Conservation (phyloP, 2,113 vertebrate species). For the Pollachius pollachius region DNA sequence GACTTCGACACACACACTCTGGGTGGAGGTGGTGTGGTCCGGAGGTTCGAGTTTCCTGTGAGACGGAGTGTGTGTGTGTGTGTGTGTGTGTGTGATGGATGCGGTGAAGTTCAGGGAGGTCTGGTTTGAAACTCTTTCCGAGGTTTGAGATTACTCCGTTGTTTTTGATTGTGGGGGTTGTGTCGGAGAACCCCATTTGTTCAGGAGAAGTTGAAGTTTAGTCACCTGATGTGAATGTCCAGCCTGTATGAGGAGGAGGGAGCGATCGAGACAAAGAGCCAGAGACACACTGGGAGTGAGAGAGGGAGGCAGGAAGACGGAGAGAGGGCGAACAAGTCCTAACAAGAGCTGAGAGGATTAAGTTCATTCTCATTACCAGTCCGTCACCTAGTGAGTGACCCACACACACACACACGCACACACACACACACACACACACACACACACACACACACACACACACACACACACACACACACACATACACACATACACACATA, state of each 20-base stretch:
- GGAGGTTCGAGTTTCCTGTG: too few species aligned
- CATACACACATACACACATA: background rate
- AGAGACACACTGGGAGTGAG: background rate
- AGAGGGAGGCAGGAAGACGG: conserved; percentile 19
- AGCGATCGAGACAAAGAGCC: conserved; percentile 1
- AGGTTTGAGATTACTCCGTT: too few species aligned
- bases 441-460: conserved; percentile 33
- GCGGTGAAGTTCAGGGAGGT: too few species aligned
- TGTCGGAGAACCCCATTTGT: background rate
- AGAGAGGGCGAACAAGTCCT: conserved; percentile 57
- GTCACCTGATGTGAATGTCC: background rate
- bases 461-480: conserved; percentile 3
- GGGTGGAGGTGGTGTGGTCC: too few species aligned
- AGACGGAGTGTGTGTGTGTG: background rate
- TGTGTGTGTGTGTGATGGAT: background rate
- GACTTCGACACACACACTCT: too few species aligned
- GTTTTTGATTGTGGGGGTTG: background rate
- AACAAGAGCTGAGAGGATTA: conserved; percentile 72
- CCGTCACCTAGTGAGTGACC: conserved; percentile 54
- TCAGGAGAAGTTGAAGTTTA: background rate
- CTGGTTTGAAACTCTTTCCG: too few species aligned
- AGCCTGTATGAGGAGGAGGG: background rate
- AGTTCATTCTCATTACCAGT: conserved; percentile 72
- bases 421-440: conserved; percentile 7
- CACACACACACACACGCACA: conserved; percentile 28